Base-by-base conservation (phyloP, 2,888 invertebrate genomes). In the Miltochrista miniata region DNA sequence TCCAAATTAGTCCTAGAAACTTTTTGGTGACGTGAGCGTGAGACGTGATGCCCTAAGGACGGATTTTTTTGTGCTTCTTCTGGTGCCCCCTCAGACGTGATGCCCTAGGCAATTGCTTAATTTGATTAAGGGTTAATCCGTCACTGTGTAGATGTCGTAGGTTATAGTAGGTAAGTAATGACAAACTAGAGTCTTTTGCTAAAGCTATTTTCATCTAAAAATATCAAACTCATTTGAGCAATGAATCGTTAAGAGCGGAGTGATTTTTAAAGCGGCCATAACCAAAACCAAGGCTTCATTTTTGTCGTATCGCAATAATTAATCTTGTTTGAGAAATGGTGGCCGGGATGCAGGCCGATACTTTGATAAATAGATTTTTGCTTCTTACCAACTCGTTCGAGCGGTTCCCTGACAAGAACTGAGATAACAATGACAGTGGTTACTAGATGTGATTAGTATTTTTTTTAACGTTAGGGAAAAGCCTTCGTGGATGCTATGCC, bases 321-420 rank as follows among this genome's bases (percentile, higher is more conserved):
- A 87, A 88, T 88, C 87, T 85, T 80, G 70, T 74, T 78, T 85
- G 85, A 85, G 81, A 86, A 87, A 87, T 85, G 83, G 79, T n/a
- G 63, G 54, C 57, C 46, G 70, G 66, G 76, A 83, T 85, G 83
- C 85, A 83, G 79, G 68, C 76, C 83, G 82, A 87, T 88, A 84
- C 83, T 81, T 84, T 87, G 88, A 88, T 87, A 83, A 88, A 88
- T 88, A 83, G 86, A 85, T 85, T 85, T 82, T 82, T 85, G 83
- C 84, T 80, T 74, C 80, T 77, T 75, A 82, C 81, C 79, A 78
- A 83, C 83, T 82, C 82, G 74, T 81, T 83, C 72, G 66, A 61
- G 62, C 59, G 60, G 63, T 57, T 72, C 64, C 58, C 59, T 64
- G 54, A 57, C 72, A 50, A 44, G 46, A 68, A 64, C 59, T 40